Base-by-base conservation (phyloP, 2,797 vertebrate genomes). In the Sebastes cheni region DNA sequence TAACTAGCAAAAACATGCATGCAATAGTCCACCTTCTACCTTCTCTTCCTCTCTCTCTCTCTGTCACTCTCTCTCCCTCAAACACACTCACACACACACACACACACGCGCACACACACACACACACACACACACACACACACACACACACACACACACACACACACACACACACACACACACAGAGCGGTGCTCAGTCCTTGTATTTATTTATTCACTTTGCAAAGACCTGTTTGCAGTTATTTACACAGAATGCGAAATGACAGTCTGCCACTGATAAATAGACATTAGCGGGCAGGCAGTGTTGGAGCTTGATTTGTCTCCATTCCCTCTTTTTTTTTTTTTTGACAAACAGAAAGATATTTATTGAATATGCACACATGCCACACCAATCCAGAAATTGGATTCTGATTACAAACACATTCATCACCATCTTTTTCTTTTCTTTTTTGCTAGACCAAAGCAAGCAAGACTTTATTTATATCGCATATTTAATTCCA, bases 201-300 rank as follows among this genome's bases (percentile, higher is more conserved):
- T 20, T 52, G 50, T 20, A 20, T 52, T 20, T 61, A 54, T 75
- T 64, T 81, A 27, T 76, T 88, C 30, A 71, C 20, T 76, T 79
- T 69, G 25, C 30, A 64, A 20, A 67, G 50, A 80, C 29, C 29
- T 22, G 9, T 80, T 82, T 56, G 30, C 13, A 42, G 46, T 65
- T n/a, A 66, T 65, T 86, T 78, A 66, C 59, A 56, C 9, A 0
- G 80, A 74, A 75, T 80, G 75, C 60, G 20, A 88, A 79, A 68
- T 77, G 34, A 84, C 71, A 73, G 61, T 56, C 67, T 55, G 65
- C 56, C 52, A 16, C 42, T 72, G 72, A 79, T 82, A 13, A 81
- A 76, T 60, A 52, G 71, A 73, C 59, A 60, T 76, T 52, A 52
- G 58, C 7, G 4, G n/a, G 8, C 42, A 71, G 65, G 46, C 30